Evolutionary conservation across 2,113 vertebrate genomes (phyloP).

Genomic region (Gambusia holbrooki): DNA sequence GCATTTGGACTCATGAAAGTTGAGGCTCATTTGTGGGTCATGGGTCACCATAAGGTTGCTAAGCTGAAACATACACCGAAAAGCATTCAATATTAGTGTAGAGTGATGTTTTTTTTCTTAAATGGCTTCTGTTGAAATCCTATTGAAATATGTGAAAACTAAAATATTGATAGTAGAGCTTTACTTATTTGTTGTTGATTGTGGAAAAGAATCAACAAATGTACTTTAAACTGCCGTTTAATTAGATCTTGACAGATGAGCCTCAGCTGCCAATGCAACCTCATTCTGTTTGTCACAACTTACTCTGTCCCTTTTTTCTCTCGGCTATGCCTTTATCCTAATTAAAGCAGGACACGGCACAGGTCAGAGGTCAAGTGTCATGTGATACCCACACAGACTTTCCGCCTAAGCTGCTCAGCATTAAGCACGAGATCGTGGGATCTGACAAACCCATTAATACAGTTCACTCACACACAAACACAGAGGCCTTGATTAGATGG

Average conservation of each 20-base stretch:
- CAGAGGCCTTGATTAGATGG: constrained; percentile 43
- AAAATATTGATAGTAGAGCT: neutral
- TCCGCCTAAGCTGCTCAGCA: constrained; percentile 64
- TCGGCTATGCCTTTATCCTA: constrained; percentile 3
- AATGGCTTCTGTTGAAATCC: neutral
- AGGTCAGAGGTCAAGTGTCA: constrained; percentile 59
- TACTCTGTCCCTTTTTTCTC: neutral
- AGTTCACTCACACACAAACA: constrained; percentile 19
- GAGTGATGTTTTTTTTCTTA: too few species aligned
- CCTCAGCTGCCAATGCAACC: neutral
- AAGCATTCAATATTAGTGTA: too few species aligned
- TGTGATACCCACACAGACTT: constrained; percentile 50
- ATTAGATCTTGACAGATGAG: neutral
- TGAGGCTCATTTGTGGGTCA: neutral
- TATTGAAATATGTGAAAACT: neutral
- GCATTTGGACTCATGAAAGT: neutral
- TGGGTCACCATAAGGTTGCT: neutral
- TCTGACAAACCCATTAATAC: constrained; percentile 28
- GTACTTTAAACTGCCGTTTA: neutral
- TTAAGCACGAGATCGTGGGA: constrained; percentile 34
- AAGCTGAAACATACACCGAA: neutral
- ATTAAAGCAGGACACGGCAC: neutral
- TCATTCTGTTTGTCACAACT: neutral
- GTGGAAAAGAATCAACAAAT: neutral
- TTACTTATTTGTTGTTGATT: neutral